Percentiles rank a stretch among this genome's conserved stretches.
Conservation (phyloP, 1,140 invertebrate species). For the Drosophila albomicans region DNA sequence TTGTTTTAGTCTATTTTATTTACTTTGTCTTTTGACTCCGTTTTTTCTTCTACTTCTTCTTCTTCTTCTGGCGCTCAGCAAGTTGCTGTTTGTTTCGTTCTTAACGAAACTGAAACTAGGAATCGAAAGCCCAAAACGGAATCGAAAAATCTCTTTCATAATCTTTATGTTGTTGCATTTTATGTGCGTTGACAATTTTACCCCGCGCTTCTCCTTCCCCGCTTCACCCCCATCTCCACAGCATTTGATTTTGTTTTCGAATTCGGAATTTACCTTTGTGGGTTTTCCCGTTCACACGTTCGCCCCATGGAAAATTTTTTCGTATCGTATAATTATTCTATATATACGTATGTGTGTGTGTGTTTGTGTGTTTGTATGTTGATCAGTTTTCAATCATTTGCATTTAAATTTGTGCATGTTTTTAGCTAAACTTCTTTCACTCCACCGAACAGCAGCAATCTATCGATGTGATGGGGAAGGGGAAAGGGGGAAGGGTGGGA, state of each 20-base stretch:
- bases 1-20: constrained; percentile 26
- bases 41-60: neutral
- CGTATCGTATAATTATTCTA: constrained; percentile 46
- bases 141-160: constrained; percentile 63
- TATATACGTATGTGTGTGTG: neutral
- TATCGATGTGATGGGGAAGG: neutral
- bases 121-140: constrained; percentile 40
- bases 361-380: constrained; percentile 21
- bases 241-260: constrained; percentile 29
- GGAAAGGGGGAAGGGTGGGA: neutral
- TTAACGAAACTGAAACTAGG: constrained; percentile 36
- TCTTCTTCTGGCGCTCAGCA: neutral
- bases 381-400: constrained; percentile 68
- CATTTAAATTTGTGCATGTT: constrained; percentile 66
- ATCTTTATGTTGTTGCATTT: constrained; percentile 61
- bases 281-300: constrained; percentile 68
- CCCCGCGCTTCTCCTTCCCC: neutral
- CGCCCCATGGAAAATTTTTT: constrained; percentile 59
- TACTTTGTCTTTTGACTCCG: constrained; percentile 12
- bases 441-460: neutral
- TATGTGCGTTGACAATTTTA: constrained; percentile 57
- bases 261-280: constrained; percentile 22
- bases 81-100: constrained; percentile 27
- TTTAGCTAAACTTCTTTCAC: constrained; percentile 27
- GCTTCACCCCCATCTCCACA: neutral